Conservation (phyloP, 2,888 invertebrate species). For the Hoplodrina ambigua region DNA sequence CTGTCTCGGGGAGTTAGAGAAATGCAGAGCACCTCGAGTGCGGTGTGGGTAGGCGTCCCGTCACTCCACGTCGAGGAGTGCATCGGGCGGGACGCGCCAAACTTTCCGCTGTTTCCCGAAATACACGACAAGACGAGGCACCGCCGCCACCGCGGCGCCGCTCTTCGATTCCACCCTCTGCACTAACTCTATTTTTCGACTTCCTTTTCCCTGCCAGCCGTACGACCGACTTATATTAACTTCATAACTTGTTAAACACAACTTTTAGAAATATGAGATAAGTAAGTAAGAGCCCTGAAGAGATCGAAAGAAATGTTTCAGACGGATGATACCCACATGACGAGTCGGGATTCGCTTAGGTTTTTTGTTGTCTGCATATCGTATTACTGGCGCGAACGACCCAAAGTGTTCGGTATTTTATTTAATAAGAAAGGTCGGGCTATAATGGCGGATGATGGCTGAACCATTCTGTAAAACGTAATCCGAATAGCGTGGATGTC, state of each 20-base stretch:
- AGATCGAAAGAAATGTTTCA: slow-evolving; percentile 78
- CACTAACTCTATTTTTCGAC: slow-evolving; percentile 83
- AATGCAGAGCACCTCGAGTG: slow-evolving; percentile 52
- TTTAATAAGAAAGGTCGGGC: slow-evolving; percentile 73
- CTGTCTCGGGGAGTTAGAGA: slow-evolving; percentile 59
- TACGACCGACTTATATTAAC: slow-evolving; percentile 85
- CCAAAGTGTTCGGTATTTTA: slow-evolving; percentile 72
- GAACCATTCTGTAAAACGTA: slow-evolving; percentile 71
- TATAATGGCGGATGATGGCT: slow-evolving; percentile 71
- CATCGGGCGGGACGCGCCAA: slow-evolving; percentile 48
- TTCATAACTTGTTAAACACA: slow-evolving; percentile 86
- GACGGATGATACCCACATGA: slow-evolving; percentile 71
- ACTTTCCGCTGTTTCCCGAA: slow-evolving; percentile 63
- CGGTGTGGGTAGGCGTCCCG: slow-evolving; percentile 50
- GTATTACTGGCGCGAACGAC: slow-evolving; percentile 64
- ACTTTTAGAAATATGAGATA: slow-evolving; percentile 85
- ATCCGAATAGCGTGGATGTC: slow-evolving; percentile 76
- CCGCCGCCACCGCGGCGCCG: slow-evolving; percentile 77
- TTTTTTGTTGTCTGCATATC: slow-evolving; percentile 72
- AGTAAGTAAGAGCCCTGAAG: slow-evolving; percentile 77
- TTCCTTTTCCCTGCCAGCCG: slow-evolving; percentile 79
- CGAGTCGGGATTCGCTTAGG: slow-evolving; percentile 69
- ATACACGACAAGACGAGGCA: slow-evolving; percentile 67
- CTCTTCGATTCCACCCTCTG: slow-evolving; percentile 78
- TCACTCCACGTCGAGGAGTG: slow-evolving; percentile 57